These are phyloP conservation scores for Netelia melanura DNA, from an alignment of 2,888 invertebrate genomes.

Conservation along the genomic window DNA sequence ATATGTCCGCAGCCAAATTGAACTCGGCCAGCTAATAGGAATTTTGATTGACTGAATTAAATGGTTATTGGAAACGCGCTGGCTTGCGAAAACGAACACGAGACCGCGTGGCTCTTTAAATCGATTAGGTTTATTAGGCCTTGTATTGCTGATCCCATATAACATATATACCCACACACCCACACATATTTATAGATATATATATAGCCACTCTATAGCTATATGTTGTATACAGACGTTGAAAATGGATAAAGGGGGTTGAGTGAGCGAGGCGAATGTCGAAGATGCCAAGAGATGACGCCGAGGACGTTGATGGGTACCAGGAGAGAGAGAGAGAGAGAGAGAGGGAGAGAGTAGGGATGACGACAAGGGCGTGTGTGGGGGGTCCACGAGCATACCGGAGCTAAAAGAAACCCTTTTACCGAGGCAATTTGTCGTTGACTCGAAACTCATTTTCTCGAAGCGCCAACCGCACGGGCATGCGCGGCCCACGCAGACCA, in stretches of 20 bases:
- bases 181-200: neutral
- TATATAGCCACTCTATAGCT: neutral
- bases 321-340: slow-evolving; percentile 31
- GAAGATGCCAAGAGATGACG: slow-evolving; percentile 45
- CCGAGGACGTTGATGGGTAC: slow-evolving; percentile 3
- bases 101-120: slow-evolving; percentile 76
- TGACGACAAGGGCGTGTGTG: slow-evolving; percentile 20
- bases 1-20: slow-evolving; percentile 82
- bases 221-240: neutral
- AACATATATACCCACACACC: neutral
- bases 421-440: slow-evolving; percentile 78
- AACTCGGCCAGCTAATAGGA: slow-evolving; percentile 82
- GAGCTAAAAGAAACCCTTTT: slow-evolving; percentile 70
- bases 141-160: slow-evolving; percentile 53
- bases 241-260: slow-evolving; percentile 42
- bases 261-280: slow-evolving; percentile 39
- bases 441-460: slow-evolving; percentile 79
- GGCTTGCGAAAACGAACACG: slow-evolving; percentile 57
- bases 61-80: slow-evolving; percentile 83
- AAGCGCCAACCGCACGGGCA: slow-evolving; percentile 61
- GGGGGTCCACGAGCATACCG: slow-evolving; percentile 49
- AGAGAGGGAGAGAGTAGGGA: neutral
- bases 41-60: slow-evolving; percentile 85
- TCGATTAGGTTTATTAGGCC: slow-evolving; percentile 80
- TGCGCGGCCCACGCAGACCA: slow-evolving; percentile 70